Base-by-base conservation (phyloP, 1,140 invertebrate genomes). In the Schlechtendalia chinensis region DNA sequence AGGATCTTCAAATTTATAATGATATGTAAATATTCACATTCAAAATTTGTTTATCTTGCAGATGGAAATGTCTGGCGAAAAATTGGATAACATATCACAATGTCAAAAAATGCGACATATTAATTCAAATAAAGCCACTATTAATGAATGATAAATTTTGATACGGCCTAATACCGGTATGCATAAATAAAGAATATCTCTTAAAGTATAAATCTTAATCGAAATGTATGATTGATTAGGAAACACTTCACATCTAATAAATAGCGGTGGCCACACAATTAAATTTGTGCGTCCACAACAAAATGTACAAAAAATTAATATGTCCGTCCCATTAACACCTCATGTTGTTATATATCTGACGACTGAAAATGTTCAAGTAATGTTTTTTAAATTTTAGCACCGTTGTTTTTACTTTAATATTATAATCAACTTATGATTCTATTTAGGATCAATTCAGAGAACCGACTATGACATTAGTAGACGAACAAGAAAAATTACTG, bases 81-180 rank as follows among this genome's bases (percentile, higher is more conserved):
- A 87, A 82, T 92, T 93, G 86, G 91, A 93, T 67, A 89, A 93
- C 22, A 90, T 93, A 19, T 93, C 74, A 91, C 81, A 93, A 92
- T 85, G 89, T 90, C 1, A 90, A 88, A 59, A 53, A 79, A 91
- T 91, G 1, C 92, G 93, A 84, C 92, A 94, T 84, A 87, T 94
- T 56, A 91, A 91, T 1, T 88, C 90, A 29, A 93, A 92, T 12
- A 93, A 93, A 85, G 89, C 93, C 4, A 93, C 92, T 8, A 90
- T 94, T 11, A 91, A 92, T 83, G 93, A 93, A 0, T 93, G 95
- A 83, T 93, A 94, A 86, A 92, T 95, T 19, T 85, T 91, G 11
- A 92, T 95, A 39, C 87, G 92, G 72, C 86, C 86, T 29, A 79
- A 79, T 79, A 79, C 75, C 29, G 71, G 81, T 69, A 11, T 75